Conservation (phyloP, 2,888 invertebrate genomes). For the Urechis unicinctus region DNA sequence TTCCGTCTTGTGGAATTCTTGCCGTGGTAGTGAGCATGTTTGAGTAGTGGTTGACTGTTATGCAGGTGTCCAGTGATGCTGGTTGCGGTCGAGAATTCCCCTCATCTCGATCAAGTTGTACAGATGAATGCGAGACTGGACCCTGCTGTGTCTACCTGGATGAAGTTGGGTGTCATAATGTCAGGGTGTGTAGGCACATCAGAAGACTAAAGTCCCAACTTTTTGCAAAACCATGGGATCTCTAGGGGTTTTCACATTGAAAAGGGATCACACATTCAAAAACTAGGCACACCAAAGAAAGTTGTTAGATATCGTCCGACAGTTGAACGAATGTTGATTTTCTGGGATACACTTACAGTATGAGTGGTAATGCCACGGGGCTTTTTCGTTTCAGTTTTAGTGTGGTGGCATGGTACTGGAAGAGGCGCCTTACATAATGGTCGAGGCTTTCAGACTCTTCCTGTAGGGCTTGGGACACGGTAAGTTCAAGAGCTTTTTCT, state of each 20-base stretch:
- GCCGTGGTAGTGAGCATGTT: neutral
- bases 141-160: slow-evolving; percentile 93
- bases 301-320: too few species aligned
- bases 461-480: slow-evolving; percentile 97
- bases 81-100: slow-evolving; percentile 86
- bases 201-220: too few species aligned
- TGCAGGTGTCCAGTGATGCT: slow-evolving; percentile 71
- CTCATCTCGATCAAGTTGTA: slow-evolving; percentile 92
- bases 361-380: neutral
- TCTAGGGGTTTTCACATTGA: neutral
- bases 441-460: slow-evolving; percentile 94
- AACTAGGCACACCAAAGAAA: too few species aligned
- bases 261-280: neutral
- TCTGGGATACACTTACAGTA: neutral
- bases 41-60: neutral
- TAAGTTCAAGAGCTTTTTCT: too few species aligned
- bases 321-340: too few species aligned
- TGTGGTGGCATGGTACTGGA: slow-evolving; percentile 91
- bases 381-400: slow-evolving; percentile 67
- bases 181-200: neutral
- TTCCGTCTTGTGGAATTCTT: too few species aligned
- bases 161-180: slow-evolving; percentile 68
- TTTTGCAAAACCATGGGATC: too few species aligned
- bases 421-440: slow-evolving; percentile 93
- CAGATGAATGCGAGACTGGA: slow-evolving; percentile 93